phyloP scores from a whole-genome alignment of 2,888 invertebrate genomes.

The Acleris laterana region DNA sequence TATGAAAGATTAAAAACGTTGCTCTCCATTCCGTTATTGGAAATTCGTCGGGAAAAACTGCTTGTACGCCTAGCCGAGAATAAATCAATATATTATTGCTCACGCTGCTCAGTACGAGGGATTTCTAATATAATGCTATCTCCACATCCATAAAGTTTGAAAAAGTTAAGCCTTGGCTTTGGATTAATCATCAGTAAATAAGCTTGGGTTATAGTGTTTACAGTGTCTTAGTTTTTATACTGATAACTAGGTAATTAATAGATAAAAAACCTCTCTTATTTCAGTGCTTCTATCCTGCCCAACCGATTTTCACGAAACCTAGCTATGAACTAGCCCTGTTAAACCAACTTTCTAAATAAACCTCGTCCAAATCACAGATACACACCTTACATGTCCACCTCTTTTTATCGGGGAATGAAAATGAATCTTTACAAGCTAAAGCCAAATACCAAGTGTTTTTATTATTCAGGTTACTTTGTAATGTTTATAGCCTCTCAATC shows the following conservation, averaged over 20 bases:
- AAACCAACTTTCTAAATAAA: too few species aligned
- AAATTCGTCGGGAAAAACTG: conserved; percentile 20
- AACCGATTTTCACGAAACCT: too few species aligned
- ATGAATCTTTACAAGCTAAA: too few species aligned
- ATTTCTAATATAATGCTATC: conserved; percentile 20
- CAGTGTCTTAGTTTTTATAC: neutral
- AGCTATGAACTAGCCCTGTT: too few species aligned
- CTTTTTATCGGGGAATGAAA: too few species aligned
- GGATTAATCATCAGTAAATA: neutral
- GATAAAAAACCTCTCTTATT: too few species aligned
- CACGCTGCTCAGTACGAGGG: conserved; percentile 1
- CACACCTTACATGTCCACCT: too few species aligned
- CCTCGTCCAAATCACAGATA: too few species aligned
- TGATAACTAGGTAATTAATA: too few species aligned
- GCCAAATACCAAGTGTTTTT: neutral
- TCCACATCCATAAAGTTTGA: neutral
- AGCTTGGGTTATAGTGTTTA: neutral
- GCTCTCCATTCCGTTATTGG: conserved; percentile 21
- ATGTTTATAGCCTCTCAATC: conserved; percentile 12
- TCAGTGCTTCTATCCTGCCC: too few species aligned
- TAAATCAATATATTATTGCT: conserved; percentile 29
- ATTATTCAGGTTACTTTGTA: neutral
- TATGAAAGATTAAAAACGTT: conserved; percentile 17
- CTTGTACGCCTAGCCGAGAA: conserved; percentile 10
- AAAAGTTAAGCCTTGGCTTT: neutral